These are phyloP conservation scores for Manis javanica DNA, from an alignment of 2,797 vertebrate species.

Conservation along the genomic window DNA sequence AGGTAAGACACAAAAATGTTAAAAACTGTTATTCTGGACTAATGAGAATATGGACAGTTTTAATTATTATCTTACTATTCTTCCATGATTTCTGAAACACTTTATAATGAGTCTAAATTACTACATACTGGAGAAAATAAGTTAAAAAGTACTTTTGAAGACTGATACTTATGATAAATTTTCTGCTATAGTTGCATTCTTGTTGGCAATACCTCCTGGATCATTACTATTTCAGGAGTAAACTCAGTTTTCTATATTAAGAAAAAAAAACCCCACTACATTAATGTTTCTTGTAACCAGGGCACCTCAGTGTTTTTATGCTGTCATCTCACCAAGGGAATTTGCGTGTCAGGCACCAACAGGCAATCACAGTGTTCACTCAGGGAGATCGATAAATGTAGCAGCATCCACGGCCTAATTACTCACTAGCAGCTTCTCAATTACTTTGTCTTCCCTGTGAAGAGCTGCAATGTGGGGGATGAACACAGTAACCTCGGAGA, in stretches of 20 bases:
- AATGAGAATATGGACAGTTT: not conserved
- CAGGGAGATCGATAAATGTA: not conserved
- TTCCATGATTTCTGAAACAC: not conserved
- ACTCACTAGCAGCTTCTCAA: not conserved
- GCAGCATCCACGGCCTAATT: not conserved
- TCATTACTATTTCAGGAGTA: conserved; percentile 29
- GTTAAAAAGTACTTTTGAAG: not conserved
- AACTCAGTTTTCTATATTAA: not conserved
- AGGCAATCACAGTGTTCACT: not conserved
- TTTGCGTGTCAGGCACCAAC: not conserved
- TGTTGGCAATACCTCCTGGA: not conserved
- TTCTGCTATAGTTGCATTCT: not conserved
- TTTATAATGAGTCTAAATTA: not conserved
- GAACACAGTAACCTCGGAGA: not conserved
- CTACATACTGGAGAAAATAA: not conserved
- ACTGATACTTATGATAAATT: not conserved
- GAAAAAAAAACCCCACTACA: not conserved
- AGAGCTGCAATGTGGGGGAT: not conserved
- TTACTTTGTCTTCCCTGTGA: not conserved
- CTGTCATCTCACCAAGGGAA: not conserved
- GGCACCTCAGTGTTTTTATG: not conserved
- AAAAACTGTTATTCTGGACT: not conserved
- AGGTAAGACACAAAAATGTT: conserved; percentile 55
- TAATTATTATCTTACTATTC: not conserved
- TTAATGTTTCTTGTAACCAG: not conserved